phyloP scores from a whole-genome alignment of 37 sponge, comb jelly and placozoan species.

The Petrosia ficiformis region DNA sequence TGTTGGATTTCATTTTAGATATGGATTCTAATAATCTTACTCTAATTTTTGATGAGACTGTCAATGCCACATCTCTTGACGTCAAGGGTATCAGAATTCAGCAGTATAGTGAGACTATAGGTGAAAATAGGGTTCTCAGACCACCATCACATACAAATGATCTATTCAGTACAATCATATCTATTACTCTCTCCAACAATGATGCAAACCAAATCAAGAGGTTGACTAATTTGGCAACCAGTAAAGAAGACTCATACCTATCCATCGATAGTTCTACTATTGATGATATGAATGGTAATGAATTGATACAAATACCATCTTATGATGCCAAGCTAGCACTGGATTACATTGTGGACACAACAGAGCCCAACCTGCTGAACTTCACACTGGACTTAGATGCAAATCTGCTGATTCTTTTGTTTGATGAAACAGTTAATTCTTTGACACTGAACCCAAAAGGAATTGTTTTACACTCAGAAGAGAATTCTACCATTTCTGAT shows the following conservation, averaged over 20 bases:
- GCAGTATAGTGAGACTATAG: slow-evolving; percentile 43
- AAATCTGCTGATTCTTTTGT: slow-evolving; percentile 59
- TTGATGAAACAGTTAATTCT: slow-evolving; percentile 81
- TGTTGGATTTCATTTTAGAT: slow-evolving; percentile 67
- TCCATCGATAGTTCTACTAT: slow-evolving; percentile 60
- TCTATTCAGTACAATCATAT: slow-evolving; percentile 36
- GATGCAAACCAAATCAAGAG: slow-evolving; percentile 85
- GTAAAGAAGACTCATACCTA: slow-evolving; percentile 28
- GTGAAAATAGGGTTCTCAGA: slow-evolving; percentile 44
- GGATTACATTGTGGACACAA: slow-evolving; percentile 52
- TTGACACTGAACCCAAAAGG: slow-evolving; percentile 14
- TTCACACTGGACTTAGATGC: slow-evolving; percentile 76
- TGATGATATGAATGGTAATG: slow-evolving; percentile 80
- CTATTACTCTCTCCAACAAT: slow-evolving; percentile 33
- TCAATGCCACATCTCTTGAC: slow-evolving; percentile 64
- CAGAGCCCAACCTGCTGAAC: slow-evolving; percentile 30
- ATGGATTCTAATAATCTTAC: slow-evolving; percentile 37
- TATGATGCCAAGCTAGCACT: slow-evolving; percentile 45
- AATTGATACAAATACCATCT: slow-evolving; percentile 14
- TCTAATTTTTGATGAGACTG: slow-evolving; percentile 82
- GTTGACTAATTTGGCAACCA: slow-evolving; percentile 56
- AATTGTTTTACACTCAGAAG: slow-evolving; percentile 48
- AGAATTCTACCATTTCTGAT: background rate
- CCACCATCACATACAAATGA: slow-evolving; percentile 25
- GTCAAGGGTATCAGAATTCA: slow-evolving; percentile 60